Base-by-base conservation (phyloP, 2,888 invertebrate genomes). In the Geotrupes spiniger region DNA sequence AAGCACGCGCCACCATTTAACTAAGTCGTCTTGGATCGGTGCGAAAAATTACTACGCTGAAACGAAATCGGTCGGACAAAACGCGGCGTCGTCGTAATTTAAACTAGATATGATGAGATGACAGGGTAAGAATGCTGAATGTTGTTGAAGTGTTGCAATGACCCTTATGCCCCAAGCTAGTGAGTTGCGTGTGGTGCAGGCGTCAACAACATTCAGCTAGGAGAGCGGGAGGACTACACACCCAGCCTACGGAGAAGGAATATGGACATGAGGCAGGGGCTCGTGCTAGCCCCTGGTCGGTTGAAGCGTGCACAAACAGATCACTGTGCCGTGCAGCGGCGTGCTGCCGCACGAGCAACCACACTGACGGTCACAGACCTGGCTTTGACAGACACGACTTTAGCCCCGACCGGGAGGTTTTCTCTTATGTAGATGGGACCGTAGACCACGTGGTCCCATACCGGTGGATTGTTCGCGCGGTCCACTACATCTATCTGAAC, bases 401-500 rank as follows among this genome's bases (percentile, higher is more conserved):
- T 92, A 81, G 92, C 91, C 81, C 94, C 95, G 76, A 94, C 92
- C 81, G 93, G 89, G 83, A 91, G 88, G 83, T 94, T 94, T 84
- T 95, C 94, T 86, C 91, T 89, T 80, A 93, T 91, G 88, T 87
- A 90, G 85, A 93, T 91, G 74, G 94, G 94, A 76, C 94, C 94
- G 82, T 94, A 95, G 78, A 92, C 89, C 77, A 85, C 85, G 83
- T 93, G 89, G 82, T 92, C 94, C 94, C 92, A 95, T 77, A 91
- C 90, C 78, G 92, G 94, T 79, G 89, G 94, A 85, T 92, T 96
- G 87, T 92, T 95, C 73, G 91, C 95, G 80, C 91, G 87, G 82
- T 92, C 94, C 81, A 95, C 95, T 80, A 96, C 94, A 82, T 93
- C 93, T 80, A 97, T 94, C 81, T 93, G 92, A 78, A 97, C 95